phyloP scores from a whole-genome alignment of 2,797 vertebrate species.

The Schizothorax lantsangensis region DNA sequence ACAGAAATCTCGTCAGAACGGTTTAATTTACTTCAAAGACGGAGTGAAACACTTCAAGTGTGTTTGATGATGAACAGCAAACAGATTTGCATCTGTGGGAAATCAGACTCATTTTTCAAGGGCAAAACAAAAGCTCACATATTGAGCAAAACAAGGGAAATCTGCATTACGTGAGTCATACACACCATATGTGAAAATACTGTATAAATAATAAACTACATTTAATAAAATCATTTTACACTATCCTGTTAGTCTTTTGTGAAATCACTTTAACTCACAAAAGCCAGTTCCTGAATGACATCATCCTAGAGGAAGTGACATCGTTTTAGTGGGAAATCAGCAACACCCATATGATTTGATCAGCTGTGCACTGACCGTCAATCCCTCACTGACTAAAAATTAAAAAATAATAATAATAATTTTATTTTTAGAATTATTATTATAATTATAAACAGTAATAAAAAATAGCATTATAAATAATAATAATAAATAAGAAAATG shows the following conservation, averaged over 20 bases:
- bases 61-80: slow-evolving; percentile 35
- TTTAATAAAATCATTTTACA: neutral
- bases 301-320: neutral
- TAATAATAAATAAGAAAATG: neutral
- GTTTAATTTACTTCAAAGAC: slow-evolving; percentile 38
- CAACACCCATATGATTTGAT: neutral
- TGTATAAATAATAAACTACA: neutral
- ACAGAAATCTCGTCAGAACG: slow-evolving; percentile 30
- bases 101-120: slow-evolving; percentile 52
- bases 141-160: neutral
- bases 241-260: neutral
- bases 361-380: no score
- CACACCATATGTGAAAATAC: neutral
- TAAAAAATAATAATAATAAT: neutral
- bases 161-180: neutral
- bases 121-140: neutral
- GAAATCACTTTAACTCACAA: neutral
- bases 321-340: neutral
- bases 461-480: neutral
- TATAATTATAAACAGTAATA: neutral
- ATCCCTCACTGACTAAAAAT: no score
- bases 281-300: neutral
- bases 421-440: neutral
- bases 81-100: slow-evolving; percentile 42
- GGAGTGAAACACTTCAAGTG: slow-evolving; percentile 12